Evolutionary conservation across 2,797 vertebrate genomes (phyloP).

Genomic region (Aldrovandia affinis): DNA sequence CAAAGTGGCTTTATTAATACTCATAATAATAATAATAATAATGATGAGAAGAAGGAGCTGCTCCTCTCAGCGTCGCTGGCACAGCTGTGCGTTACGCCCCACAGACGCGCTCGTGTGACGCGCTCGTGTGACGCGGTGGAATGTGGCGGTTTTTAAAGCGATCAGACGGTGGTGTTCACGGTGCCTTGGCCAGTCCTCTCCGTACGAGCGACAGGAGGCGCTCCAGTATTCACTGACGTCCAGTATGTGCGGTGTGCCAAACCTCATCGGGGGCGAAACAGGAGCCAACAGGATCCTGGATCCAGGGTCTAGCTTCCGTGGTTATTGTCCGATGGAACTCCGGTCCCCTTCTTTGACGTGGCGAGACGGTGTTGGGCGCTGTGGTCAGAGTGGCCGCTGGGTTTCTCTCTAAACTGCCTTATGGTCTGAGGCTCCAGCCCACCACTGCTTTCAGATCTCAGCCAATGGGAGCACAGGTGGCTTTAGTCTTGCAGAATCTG

Average conservation of each 20-base stretch:
- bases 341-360: not conserved
- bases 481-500: conserved; percentile 64
- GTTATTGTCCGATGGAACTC: no score
- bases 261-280: not conserved
- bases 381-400: conserved; percentile 14
- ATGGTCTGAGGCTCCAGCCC: conserved; percentile 51
- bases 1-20: no score
- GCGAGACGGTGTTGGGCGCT: not conserved
- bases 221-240: conserved; percentile 25
- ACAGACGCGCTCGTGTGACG: not conserved
- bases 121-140: not conserved
- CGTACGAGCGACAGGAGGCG: not conserved
- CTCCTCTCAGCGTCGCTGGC: not conserved
- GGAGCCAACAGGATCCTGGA: not conserved
- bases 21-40: not conserved
- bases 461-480: conserved; percentile 37
- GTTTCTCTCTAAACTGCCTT: conserved; percentile 58
- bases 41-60: no score
- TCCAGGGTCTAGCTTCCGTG: not conserved
- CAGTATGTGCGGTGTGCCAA: conserved; percentile 41
- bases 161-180: not conserved
- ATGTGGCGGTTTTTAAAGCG: no score
- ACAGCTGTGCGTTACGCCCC: not conserved
- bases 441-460: conserved; percentile 18
- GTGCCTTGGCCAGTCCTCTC: not conserved